Percentiles rank a stretch among this genome's conserved stretches.
These are phyloP conservation scores for Coilia nasus DNA, from an alignment of 2,797 vertebrate genomes.

Conservation along the genomic window DNA sequence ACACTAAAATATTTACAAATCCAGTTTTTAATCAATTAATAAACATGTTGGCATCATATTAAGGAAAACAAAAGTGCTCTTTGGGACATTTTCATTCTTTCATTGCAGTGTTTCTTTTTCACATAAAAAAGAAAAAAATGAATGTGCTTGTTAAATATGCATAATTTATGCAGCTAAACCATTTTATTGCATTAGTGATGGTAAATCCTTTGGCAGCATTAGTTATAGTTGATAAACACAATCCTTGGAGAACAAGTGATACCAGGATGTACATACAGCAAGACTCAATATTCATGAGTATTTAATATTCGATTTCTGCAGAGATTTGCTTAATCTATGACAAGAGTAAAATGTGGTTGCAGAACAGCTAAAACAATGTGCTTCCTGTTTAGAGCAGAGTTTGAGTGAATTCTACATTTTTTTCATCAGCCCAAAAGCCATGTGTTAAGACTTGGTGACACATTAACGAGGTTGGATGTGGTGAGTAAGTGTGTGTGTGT, in stretches of 20 bases:
- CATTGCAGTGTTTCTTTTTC: neutral
- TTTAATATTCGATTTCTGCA: neutral
- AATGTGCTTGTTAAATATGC: neutral
- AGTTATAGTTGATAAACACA: conserved; percentile 19
- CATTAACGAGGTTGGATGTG: neutral
- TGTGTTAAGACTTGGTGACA: neutral
- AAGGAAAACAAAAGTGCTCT: neutral
- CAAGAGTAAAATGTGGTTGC: neutral
- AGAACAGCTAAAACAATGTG: neutral
- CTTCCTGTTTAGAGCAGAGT: neutral
- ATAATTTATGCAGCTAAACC: conserved; percentile 10
- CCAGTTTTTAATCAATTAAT: neutral
- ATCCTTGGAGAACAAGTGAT: neutral
- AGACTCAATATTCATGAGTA: neutral
- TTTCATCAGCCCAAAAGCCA: neutral
- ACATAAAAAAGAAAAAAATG: neutral
- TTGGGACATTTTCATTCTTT: neutral
- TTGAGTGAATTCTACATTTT: neutral
- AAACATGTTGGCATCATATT: neutral
- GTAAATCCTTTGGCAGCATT: neutral
- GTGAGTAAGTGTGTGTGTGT: too few relatives aligned
- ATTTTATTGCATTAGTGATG: conserved; percentile 18
- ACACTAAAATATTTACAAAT: neutral
- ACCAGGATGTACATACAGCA: conserved; percentile 3
- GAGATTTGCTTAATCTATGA: neutral